Percentiles rank a stretch among this genome's conserved stretches.
phyloP scores from a whole-genome alignment of 2,888 invertebrate species.

The Lamellibrachia columna region DNA sequence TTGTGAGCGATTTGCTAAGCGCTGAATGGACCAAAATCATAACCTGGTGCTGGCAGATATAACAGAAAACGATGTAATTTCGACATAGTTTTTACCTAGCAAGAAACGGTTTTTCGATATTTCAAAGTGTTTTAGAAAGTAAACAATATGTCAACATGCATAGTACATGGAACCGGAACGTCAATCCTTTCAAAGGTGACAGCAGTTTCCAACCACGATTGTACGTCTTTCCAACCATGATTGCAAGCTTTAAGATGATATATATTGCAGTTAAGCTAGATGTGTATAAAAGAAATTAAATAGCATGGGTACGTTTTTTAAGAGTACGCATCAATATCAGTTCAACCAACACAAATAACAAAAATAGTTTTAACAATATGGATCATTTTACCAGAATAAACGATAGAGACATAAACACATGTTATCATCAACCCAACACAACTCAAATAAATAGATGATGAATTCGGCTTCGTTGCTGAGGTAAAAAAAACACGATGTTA shows the following conservation, averaged over 20 bases:
- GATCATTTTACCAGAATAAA: background rate
- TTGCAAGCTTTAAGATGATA: no score
- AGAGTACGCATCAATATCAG: background rate
- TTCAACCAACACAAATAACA: background rate
- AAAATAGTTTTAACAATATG: background rate
- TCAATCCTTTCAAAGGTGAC: background rate
- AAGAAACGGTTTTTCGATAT: background rate
- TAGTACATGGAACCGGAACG: background rate
- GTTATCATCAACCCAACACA: background rate
- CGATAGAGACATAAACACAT: background rate
- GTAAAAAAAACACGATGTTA: background rate
- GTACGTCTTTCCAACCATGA: no score
- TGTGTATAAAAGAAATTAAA: no score
- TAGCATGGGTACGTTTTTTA: no score
- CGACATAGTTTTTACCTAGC: background rate
- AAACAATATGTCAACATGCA: background rate
- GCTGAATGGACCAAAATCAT: background rate
- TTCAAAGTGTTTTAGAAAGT: background rate
- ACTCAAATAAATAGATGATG: background rate
- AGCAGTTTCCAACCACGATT: background rate
- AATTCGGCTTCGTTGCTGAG: background rate
- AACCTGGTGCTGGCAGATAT: background rate
- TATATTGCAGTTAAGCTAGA: no score
- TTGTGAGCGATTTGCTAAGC: background rate
- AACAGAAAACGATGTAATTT: background rate